Evolutionary conservation across 2,113 vertebrate species (phyloP).

Genomic region (Vidua chalybeata): DNA sequence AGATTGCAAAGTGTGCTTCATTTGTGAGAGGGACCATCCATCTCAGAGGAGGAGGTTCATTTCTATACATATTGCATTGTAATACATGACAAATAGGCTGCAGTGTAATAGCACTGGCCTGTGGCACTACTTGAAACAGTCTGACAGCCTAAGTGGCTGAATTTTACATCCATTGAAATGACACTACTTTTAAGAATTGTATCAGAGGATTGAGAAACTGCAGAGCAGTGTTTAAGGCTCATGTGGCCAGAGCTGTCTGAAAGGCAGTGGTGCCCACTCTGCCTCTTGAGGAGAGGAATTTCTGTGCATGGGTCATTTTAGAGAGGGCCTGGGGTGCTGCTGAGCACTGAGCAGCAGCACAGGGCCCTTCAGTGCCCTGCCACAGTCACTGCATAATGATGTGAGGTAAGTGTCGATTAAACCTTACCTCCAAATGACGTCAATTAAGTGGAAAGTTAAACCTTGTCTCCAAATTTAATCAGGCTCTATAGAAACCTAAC

Average conservation of each 20-base stretch:
- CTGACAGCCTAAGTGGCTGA: neutral
- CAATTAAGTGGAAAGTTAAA: neutral
- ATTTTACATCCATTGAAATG: neutral
- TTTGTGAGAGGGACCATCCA: neutral
- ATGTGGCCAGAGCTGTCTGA: neutral
- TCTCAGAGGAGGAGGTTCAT: neutral
- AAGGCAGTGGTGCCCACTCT: neutral
- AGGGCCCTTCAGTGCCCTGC: neutral
- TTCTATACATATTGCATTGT: neutral
- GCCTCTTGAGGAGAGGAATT: neutral
- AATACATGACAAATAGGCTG: neutral
- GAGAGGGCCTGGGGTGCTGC: neutral
- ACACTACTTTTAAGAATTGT: neutral
- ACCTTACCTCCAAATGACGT: neutral
- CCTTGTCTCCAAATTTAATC: neutral
- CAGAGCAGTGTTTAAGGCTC: neutral
- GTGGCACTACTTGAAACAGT: neutral
- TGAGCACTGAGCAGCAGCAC: accelerated
- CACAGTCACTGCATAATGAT: neutral
- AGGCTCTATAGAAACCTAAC: neutral
- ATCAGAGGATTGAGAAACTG: neutral
- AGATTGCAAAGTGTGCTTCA: neutral
- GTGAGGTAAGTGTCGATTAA: neutral
- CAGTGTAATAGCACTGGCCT: neutral
- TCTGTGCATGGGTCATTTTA: neutral